Percentiles rank a stretch among this genome's conserved stretches.
Conservation (phyloP, 2,797 vertebrate species). For the Takifugu ocellatus region DNA sequence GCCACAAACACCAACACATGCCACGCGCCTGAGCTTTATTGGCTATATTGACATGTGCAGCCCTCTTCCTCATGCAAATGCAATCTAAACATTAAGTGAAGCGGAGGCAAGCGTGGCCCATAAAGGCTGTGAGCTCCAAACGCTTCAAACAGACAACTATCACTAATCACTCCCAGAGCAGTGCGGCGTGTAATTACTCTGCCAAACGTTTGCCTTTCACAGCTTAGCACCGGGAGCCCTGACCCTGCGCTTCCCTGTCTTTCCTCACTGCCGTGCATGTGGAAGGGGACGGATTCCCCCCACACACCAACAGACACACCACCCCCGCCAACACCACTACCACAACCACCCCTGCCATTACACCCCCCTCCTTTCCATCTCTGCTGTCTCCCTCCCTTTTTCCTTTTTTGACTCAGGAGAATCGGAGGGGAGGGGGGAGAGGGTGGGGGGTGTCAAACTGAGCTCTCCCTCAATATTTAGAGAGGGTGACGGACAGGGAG, state of each 20-base stretch:
- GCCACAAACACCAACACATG: neutral
- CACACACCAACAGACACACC: too few relatives aligned
- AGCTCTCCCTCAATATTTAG: slow-evolving; percentile 71
- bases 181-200: slow-evolving; percentile 79
- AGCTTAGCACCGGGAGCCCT: slow-evolving; percentile 78
- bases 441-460: slow-evolving; percentile 55
- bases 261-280: slow-evolving; percentile 69
- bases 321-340: too few relatives aligned
- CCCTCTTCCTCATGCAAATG: slow-evolving; percentile 73
- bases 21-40: slow-evolving; percentile 27
- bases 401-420: slow-evolving; percentile 27
- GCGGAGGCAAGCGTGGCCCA: slow-evolving; percentile 73
- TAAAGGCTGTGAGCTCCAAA: slow-evolving; percentile 73
- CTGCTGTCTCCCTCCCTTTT: slow-evolving; percentile 2
- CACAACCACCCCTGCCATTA: neutral
- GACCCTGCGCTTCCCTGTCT: slow-evolving; percentile 77
- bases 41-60: slow-evolving; percentile 67
- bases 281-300: slow-evolving; percentile 46
- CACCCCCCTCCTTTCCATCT: neutral
- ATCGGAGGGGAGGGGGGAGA: too few relatives aligned
- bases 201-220: slow-evolving; percentile 81
- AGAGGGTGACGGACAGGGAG: slow-evolving; percentile 42
- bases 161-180: slow-evolving; percentile 82
- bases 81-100: slow-evolving; percentile 71
- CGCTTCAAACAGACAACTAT: slow-evolving; percentile 79